A percentile compares a stretch with the other conserved stretches of the same genome.
phyloP scores from a whole-genome alignment of 1,140 invertebrate genomes.

The Acromyrmex charruanus region DNA sequence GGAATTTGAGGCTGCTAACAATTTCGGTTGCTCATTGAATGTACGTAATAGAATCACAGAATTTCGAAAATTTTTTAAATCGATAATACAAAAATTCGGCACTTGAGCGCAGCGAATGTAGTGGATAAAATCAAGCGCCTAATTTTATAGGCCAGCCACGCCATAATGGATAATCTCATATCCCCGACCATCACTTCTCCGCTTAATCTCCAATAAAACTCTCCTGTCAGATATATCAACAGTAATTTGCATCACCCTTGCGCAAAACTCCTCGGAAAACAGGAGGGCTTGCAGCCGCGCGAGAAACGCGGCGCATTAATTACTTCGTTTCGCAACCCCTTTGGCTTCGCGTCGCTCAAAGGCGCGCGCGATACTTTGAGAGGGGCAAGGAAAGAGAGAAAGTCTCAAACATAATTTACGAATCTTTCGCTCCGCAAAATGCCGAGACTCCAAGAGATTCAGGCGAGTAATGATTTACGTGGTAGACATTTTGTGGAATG shows the following conservation, averaged over 20 bases:
- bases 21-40: background rate
- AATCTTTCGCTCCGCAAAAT: conserved; percentile 31
- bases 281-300: background rate
- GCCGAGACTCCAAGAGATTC: background rate
- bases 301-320: conserved; percentile 48
- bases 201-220: conserved; percentile 58
- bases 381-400: background rate
- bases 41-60: background rate
- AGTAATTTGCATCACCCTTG: conserved; percentile 41
- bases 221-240: conserved; percentile 27
- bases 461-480: conserved; percentile 30
- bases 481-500: conserved; percentile 25
- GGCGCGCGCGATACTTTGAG: conserved; percentile 17
- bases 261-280: conserved; percentile 40
- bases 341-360: conserved; percentile 43
- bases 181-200: conserved; percentile 30
- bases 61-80: background rate
- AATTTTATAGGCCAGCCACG: conserved; percentile 10
- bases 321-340: conserved; percentile 51
- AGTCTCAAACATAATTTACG: conserved; percentile 36
- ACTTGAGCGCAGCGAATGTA: background rate
- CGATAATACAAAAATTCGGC: background rate
- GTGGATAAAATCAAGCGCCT: conserved; percentile 21
- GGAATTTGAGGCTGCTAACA: background rate
- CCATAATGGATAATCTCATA: conserved; percentile 30